Base-by-base conservation (phyloP, 2,888 invertebrate species). In the Tenthredo distinguenda region DNA sequence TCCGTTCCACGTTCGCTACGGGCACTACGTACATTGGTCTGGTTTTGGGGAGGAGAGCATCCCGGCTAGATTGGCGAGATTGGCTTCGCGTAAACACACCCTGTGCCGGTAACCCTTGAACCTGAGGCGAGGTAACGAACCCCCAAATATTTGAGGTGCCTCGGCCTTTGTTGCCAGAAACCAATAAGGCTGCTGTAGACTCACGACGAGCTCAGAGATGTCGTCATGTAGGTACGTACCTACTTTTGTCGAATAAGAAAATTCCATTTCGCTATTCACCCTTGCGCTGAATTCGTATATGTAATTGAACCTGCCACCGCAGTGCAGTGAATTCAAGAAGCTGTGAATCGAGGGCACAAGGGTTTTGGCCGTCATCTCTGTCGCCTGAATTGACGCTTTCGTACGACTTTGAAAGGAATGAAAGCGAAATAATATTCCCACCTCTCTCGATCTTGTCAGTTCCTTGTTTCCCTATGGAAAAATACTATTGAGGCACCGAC, bases 161-260 rank as follows among this genome's bases (percentile, higher is more conserved):
- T 62, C 26, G 62, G n/a, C 62, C 62, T 81, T 81, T 81, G 58
- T 58, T 81, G 58, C 58, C 62, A 34, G 81, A 40, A 62, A 81
- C 62, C 81, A 81, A 81, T 58, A 62, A 81, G 77, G 77, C 77
- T 77, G 77, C 77, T 77, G 40, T 77, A 55, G 81, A 81, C 81
- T 62, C 37, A 26, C 62, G 40, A 81, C 21, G 40, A 34, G 58
- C 58, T 62, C 21, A 7, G 31, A 81, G 37, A 81, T 62, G 81
- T 81, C 62, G 10, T 31, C 58, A 10, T 62, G 40, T 77, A 77
- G 26, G 71, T 71, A 71, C 15, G 62, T 62, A 62, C 62, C 72
- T 55, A 34, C 81, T 81, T 81, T 62, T 62, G 62, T 81, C 21
- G 18, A 40, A 31, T 58, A 43, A 81, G 62, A 62, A 81, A 81